Conservation (phyloP, 2,888 invertebrate species). For the Anagyrus pseudococci region DNA sequence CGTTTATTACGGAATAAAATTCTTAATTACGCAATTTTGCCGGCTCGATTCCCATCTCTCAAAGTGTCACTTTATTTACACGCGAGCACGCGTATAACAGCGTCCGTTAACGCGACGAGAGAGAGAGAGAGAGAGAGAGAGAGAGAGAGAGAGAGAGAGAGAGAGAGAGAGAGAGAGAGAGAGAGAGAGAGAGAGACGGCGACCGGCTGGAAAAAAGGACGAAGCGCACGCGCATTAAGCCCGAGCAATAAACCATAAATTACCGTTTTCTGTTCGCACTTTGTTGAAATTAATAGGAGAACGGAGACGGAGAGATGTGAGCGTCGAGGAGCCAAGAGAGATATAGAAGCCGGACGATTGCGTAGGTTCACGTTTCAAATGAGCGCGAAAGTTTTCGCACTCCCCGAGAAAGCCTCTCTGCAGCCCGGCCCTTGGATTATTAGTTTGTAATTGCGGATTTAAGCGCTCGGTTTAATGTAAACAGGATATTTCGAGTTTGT, state of each 20-base stretch:
- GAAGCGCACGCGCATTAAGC: conserved; percentile 23
- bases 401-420: no score
- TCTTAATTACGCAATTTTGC: no score
- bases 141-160: not conserved
- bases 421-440: no score
- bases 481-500: no score
- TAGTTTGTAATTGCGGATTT: no score
- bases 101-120: no score
- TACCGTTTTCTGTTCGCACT: conserved; percentile 35
- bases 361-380: conserved; percentile 2
- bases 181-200: not conserved
- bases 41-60: no score
- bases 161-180: not conserved
- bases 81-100: no score
- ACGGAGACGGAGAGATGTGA: conserved; percentile 2
- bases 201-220: conserved; percentile 21
- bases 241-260: conserved; percentile 33
- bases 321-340: not conserved
- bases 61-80: no score
- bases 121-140: conserved; percentile 3
- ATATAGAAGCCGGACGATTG: conserved; percentile 1
- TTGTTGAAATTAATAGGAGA: conserved; percentile 32
- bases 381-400: conserved; percentile 3
- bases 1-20: no score
- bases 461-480: no score